Evolutionary conservation across 1,140 invertebrate species (phyloP).

Genomic region (Steinernema feltiae): DNA sequence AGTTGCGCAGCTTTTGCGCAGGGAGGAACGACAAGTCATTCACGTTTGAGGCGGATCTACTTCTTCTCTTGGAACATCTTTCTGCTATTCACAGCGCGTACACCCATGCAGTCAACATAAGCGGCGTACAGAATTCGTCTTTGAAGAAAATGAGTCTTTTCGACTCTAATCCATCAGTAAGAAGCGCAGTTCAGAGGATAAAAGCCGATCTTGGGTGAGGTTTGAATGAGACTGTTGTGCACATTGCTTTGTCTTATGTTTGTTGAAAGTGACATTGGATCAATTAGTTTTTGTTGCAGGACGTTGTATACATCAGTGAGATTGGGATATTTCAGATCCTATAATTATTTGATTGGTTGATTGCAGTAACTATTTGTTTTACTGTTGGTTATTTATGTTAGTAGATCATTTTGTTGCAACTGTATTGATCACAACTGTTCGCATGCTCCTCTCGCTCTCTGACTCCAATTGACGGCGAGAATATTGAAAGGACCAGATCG

Average conservation of each 20-base stretch:
- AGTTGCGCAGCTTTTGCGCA: neutral
- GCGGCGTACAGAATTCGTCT: neutral
- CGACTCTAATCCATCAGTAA: neutral
- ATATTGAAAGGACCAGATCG: too few relatives aligned
- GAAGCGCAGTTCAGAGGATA: neutral
- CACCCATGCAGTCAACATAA: neutral
- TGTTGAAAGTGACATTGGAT: too few relatives aligned
- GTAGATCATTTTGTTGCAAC: neutral
- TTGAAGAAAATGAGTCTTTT: neutral
- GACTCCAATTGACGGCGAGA: too few relatives aligned
- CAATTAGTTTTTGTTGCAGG: too few relatives aligned
- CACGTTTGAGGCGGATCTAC: neutral
- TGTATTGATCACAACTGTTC: neutral
- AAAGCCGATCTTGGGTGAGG: neutral
- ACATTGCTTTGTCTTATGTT: too few relatives aligned
- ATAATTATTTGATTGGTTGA: too few relatives aligned
- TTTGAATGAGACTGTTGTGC: too few relatives aligned
- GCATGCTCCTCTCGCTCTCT: too few relatives aligned
- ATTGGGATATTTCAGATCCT: too few relatives aligned
- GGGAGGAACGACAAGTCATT: neutral
- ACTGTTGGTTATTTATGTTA: neutral
- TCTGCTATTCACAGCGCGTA: neutral
- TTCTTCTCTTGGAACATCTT: neutral
- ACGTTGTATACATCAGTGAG: too few relatives aligned
- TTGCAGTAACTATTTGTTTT: neutral